These are phyloP conservation scores for Aphelinus atriplicis DNA, from an alignment of 1,140 invertebrate species.

Conservation along the genomic window DNA sequence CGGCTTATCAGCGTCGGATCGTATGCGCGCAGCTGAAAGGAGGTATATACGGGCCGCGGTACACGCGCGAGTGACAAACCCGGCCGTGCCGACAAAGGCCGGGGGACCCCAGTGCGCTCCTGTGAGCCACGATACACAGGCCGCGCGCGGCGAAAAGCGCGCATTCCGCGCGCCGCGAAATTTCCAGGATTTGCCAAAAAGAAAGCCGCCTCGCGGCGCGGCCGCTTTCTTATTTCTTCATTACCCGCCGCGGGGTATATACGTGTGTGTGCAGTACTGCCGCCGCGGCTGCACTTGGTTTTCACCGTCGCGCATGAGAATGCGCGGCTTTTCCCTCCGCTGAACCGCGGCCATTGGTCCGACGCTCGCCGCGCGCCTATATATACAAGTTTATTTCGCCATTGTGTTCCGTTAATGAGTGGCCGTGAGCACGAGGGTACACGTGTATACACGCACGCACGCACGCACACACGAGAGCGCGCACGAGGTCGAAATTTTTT, in stretches of 20 bases:
- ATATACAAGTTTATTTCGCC: slow-evolving; percentile 36
- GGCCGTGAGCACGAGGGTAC: slow-evolving; percentile 8
- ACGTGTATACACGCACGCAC: not conserved
- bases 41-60: no score
- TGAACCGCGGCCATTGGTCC: not conserved
- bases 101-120: no score
- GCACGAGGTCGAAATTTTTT: slow-evolving; percentile 3
- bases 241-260: slow-evolving; percentile 2
- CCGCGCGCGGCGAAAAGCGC: not conserved
- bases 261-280: not conserved
- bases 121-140: no score
- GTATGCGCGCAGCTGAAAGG: no score
- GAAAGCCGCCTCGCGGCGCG: not conserved
- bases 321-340: not conserved
- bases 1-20: no score
- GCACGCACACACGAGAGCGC: no score
- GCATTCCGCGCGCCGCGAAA: not conserved
- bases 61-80: no score
- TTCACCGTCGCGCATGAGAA: not conserved
- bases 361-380: not conserved
- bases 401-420: slow-evolving; percentile 38
- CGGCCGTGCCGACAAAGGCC: no score
- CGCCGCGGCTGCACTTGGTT: no score
- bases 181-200: not conserved
- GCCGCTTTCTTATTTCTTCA: slow-evolving; percentile 29